Evolutionary conservation across 2,888 invertebrate species (phyloP), one percentile per base, ranked within the genome.

Genomic region (Bimastos eiseni): DNA sequence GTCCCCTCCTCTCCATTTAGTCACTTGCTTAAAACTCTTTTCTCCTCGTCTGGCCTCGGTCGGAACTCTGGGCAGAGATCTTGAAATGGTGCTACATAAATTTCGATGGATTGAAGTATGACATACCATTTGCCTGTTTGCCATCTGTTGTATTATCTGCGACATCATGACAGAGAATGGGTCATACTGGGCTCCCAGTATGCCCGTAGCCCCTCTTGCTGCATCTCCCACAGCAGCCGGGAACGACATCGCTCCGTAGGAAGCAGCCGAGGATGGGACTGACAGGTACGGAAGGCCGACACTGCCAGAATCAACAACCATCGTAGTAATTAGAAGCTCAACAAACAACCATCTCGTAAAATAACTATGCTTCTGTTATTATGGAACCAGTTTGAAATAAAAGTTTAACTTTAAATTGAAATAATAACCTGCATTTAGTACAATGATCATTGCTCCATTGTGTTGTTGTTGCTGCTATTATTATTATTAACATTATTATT

Each of bases 91-190:
- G n/a, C n/a, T n/a, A n/a, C n/a, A n/a, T n/a, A n/a, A n/a, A n/a
- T n/a, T n/a, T n/a, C n/a, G n/a, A n/a, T n/a, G n/a, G n/a, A n/a
- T n/a, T n/a, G n/a, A n/a, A n/a, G n/a, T n/a, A n/a, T n/a, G n/a
- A n/a, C 38, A 21, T 34, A 89, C 89, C 49, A 89, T 33, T 70
- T 89, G 44, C 89, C 94, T 94, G 70, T 93, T 93, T 36, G 93
- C 93, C 95, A 95, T 94, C 94, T 94, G 94, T 90, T 93, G 93
- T 93, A 95, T 94, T 95, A 95, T 95, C 92, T 95, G 95, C 44
- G 95, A 92, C 95, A 95, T 95, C 92, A 95, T 94, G 90, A 94
- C 94, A 89, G 93, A 94, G 91, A 95, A 94, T 4, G 89, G 89
- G 70, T 89, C 89, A 34, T 49, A 89, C 89, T 37, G 49, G 5